Evolutionary conservation across 1,140 invertebrate genomes (phyloP).

Genomic region (Drosophila lowei): DNA sequence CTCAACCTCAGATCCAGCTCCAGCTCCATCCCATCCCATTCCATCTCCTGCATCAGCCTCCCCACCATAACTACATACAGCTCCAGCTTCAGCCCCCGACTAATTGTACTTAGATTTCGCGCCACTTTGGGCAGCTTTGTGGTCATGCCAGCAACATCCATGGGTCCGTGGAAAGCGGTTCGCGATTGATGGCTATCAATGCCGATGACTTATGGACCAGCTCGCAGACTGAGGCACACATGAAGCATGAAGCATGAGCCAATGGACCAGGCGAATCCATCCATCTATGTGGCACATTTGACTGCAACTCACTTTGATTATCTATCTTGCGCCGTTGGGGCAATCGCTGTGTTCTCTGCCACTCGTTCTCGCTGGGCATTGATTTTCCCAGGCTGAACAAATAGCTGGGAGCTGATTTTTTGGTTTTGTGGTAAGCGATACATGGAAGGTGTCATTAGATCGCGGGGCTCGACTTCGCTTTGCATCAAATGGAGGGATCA

Average conservation of each 20-base stretch:
- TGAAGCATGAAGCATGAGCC: neutral
- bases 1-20: no score
- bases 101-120: constrained; percentile 78
- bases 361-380: constrained; percentile 54
- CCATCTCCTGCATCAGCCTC: no score
- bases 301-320: constrained; percentile 48
- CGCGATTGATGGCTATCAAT: constrained; percentile 82
- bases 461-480: constrained; percentile 13
- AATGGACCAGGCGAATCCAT: constrained; percentile 54
- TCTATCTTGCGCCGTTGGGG: constrained; percentile 17
- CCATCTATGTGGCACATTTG: constrained; percentile 71
- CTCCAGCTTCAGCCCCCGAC: constrained; percentile 50
- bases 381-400: constrained; percentile 70
- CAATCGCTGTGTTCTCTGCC: constrained; percentile 9
- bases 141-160: constrained; percentile 30
- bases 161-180: constrained; percentile 50
- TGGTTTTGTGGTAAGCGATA: constrained; percentile 37
- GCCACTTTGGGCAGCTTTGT: constrained; percentile 48
- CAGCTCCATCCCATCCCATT: no score
- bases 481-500: constrained; percentile 24
- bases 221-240: constrained; percentile 28
- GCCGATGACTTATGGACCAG: constrained; percentile 72
- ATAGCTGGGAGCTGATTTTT: constrained; percentile 53
- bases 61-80: no score
- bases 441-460: constrained; percentile 38